phyloP scores from a whole-genome alignment of 2,888 invertebrate genomes.

The Eretmocerus hayati region DNA sequence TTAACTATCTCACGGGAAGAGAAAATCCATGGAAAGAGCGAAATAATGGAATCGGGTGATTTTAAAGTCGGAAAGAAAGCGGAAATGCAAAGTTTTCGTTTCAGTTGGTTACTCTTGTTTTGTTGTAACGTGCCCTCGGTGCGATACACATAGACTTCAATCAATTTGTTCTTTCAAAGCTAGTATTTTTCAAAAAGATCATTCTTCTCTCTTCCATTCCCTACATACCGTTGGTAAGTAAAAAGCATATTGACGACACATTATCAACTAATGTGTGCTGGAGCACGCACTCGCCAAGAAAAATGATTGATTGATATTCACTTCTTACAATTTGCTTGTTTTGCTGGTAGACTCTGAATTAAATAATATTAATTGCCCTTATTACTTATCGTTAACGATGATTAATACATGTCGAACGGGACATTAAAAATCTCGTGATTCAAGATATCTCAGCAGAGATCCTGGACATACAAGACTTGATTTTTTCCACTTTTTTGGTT shows the following conservation, averaged over 20 bases:
- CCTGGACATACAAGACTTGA: constrained; percentile 44
- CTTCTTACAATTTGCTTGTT: constrained; percentile 13
- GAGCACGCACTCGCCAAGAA: constrained; percentile 22
- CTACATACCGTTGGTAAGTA: constrained; percentile 18
- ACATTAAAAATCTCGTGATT: constrained; percentile 40
- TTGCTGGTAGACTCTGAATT: constrained; percentile 43
- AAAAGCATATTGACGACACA: constrained; percentile 20
- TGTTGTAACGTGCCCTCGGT: constrained; percentile 22
- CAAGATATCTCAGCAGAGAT: constrained; percentile 45
- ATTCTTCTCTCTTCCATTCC: constrained; percentile 12
- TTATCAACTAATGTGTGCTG: constrained; percentile 28
- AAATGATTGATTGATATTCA: constrained; percentile 19
- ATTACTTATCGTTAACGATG: constrained; percentile 46
- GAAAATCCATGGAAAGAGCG: constrained; percentile 19
- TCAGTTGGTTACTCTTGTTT: constrained; percentile 13
- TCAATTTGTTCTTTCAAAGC: constrained; percentile 11
- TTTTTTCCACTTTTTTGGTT: constrained; percentile 49
- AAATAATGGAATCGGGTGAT: constrained; percentile 20
- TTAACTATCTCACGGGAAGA: constrained; percentile 22
- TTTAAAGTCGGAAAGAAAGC: constrained; percentile 22
- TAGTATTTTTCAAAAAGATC: constrained; percentile 1
- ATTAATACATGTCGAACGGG: constrained; percentile 45
- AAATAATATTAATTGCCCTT: constrained; percentile 44
- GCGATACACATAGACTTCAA: constrained; percentile 23
- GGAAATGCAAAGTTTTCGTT: constrained; percentile 24